A percentile compares a stretch with the other conserved stretches of the same genome.
These are phyloP conservation scores for Drosophila orena DNA, from an alignment of 1,140 invertebrate species.

Conservation along the genomic window DNA sequence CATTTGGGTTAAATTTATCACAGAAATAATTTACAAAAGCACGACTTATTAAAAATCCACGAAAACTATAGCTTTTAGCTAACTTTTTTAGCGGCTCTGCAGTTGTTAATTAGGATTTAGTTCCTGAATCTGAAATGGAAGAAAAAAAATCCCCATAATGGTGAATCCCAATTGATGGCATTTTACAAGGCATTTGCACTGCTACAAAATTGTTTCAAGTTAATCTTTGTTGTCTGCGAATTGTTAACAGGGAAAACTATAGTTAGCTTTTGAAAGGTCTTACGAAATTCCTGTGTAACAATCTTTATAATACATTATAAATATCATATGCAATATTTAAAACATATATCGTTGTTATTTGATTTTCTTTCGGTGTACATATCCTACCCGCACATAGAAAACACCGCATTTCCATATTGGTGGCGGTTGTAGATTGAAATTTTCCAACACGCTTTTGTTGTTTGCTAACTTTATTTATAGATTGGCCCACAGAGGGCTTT, in stretches of 20 bases:
- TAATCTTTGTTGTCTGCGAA: too few relatives aligned
- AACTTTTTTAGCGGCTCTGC: too few relatives aligned
- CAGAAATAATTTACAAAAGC: too few relatives aligned
- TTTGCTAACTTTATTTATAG: constrained; percentile 54
- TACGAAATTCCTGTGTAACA: too few relatives aligned
- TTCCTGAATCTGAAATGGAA: not conserved
- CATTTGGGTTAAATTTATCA: too few relatives aligned
- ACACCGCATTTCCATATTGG: constrained; percentile 19
- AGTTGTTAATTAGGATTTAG: not conserved
- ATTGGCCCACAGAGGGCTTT: constrained; percentile 42
- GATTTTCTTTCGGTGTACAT: not conserved
- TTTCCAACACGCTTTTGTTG: constrained; percentile 16
- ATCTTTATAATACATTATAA: too few relatives aligned
- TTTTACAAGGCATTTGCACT: not conserved
- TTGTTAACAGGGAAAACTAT: too few relatives aligned
- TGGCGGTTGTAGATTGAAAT: constrained; percentile 18
- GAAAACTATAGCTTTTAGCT: not conserved
- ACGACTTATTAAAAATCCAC: too few relatives aligned
- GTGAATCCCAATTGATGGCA: not conserved
- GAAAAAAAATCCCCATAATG: not conserved
- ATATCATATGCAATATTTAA: too few relatives aligned
- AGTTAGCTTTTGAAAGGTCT: too few relatives aligned
- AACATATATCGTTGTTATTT: not conserved
- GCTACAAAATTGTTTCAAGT: not conserved
- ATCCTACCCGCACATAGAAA: not conserved